phyloP scores from a whole-genome alignment of 2,797 vertebrate genomes.

The Discoglossus pictus region DNA sequence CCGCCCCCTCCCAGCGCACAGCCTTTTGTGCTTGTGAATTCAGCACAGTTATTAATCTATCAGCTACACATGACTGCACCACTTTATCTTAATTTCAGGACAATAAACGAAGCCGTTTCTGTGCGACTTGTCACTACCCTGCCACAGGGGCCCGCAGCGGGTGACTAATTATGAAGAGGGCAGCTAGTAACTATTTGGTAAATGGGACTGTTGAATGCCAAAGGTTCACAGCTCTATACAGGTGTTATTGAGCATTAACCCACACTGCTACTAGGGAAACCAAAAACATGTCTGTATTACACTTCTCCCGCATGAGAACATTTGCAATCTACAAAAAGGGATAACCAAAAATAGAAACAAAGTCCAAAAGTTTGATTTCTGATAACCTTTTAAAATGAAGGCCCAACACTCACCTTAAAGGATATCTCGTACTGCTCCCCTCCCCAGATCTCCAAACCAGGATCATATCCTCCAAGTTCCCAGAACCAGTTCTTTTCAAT shows the following conservation, averaged over 20 bases:
- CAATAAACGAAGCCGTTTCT: constrained; percentile 62
- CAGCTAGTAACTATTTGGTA: constrained; percentile 29
- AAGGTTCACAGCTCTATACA: constrained; percentile 7
- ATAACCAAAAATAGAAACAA: no score
- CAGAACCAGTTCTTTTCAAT: constrained; percentile 98
- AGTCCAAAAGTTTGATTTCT: no score
- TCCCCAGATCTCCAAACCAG: constrained; percentile 97
- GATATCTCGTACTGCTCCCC: constrained; percentile 98
- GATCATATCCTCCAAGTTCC: constrained; percentile 92
- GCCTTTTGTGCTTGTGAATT: constrained; percentile 61
- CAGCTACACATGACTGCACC: constrained; percentile 58
- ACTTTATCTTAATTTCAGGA: constrained; percentile 71
- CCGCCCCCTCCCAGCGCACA: constrained; percentile 46
- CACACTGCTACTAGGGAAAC: background rate
- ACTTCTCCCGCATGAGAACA: no score
- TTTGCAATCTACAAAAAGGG: no score
- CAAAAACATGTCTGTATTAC: background rate
- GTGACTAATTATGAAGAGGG: constrained; percentile 43
- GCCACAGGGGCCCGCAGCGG: constrained; percentile 28
- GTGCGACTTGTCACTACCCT: constrained; percentile 24
- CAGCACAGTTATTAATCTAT: constrained; percentile 65
- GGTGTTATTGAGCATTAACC: background rate
- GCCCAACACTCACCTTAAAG: constrained; percentile 85
- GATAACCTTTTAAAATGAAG: no score
- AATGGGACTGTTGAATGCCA: background rate